These are phyloP conservation scores for Mormyrus proboscirostris DNA, from an alignment of 2,797 vertebrate species.

Conservation along the genomic window DNA sequence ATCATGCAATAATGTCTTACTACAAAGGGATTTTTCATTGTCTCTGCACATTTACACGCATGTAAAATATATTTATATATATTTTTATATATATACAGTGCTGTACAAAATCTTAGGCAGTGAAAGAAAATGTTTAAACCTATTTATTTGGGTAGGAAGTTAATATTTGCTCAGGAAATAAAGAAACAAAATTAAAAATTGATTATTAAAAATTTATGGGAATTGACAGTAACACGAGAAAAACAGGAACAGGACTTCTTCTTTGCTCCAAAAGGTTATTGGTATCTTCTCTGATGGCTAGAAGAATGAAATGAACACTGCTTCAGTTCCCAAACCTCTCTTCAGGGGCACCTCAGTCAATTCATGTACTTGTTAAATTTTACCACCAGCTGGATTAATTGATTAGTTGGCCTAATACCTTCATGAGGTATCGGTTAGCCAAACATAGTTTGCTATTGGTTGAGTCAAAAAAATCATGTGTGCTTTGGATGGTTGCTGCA, in stretches of 20 bases:
- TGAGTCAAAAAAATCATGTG: background rate
- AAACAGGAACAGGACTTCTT: background rate
- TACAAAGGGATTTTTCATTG: background rate
- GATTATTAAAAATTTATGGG: too few species aligned
- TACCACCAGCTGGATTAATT: background rate
- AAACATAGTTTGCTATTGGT: background rate
- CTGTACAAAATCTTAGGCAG: background rate
- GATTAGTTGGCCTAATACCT: background rate
- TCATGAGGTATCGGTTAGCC: background rate
- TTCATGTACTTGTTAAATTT: background rate
- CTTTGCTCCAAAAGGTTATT: background rate
- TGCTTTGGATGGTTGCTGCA: background rate
- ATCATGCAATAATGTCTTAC: background rate
- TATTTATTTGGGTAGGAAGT: background rate
- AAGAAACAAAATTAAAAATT: too few species aligned
- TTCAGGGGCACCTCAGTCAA: background rate
- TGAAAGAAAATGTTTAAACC: background rate
- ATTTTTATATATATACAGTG: background rate
- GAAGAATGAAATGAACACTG: background rate
- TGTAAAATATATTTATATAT: background rate
- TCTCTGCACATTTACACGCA: background rate
- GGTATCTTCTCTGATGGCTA: background rate
- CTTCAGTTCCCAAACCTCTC: background rate
- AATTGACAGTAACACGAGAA: too few species aligned
- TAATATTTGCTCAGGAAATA: background rate